These are phyloP conservation scores for Mimumesa dahlbomi DNA, from an alignment of 2,888 invertebrate genomes.

Conservation along the genomic window DNA sequence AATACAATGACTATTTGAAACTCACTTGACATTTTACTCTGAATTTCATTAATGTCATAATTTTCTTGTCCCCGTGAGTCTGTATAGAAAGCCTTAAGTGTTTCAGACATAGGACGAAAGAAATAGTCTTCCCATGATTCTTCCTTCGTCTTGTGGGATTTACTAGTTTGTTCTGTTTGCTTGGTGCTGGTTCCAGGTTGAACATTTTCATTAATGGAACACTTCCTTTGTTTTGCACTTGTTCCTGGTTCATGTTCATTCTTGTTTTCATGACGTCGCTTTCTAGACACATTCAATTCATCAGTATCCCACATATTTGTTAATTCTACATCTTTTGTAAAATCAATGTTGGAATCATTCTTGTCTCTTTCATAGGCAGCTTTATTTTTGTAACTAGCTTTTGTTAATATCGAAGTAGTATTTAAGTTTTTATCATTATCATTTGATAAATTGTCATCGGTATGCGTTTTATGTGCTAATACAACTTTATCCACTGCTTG, in stretches of 20 bases:
- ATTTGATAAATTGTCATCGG: too few species aligned
- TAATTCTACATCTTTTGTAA: slow-evolving; percentile 13
- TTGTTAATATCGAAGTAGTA: too few species aligned
- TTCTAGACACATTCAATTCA: slow-evolving; percentile 14
- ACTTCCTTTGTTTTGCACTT: slow-evolving; percentile 1
- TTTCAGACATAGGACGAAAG: slow-evolving; percentile 73
- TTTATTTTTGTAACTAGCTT: background rate
- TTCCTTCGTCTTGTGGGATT: too few species aligned
- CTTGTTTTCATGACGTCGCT: slow-evolving; percentile 18
- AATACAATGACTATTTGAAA: slow-evolving; percentile 43
- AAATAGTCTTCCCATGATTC: slow-evolving; percentile 60
- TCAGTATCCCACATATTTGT: background rate
- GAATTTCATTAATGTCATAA: slow-evolving; percentile 83
- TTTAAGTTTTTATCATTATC: too few species aligned
- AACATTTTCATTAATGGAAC: background rate
- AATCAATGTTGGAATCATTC: background rate
- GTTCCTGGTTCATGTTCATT: slow-evolving; percentile 8
- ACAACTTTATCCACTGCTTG: too few species aligned
- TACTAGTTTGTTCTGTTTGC: slow-evolving; percentile 2
- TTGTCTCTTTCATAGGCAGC: slow-evolving; percentile 23
- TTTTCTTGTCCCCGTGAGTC: slow-evolving; percentile 85
- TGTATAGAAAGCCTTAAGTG: slow-evolving; percentile 86
- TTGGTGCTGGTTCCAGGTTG: background rate
- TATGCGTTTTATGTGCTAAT: too few species aligned
- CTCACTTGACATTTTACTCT: slow-evolving; percentile 86